Evolutionary conservation across 2,888 invertebrate species (phyloP), one percentile per base, ranked within the genome.

Genomic region (Belgica antarctica): DNA sequence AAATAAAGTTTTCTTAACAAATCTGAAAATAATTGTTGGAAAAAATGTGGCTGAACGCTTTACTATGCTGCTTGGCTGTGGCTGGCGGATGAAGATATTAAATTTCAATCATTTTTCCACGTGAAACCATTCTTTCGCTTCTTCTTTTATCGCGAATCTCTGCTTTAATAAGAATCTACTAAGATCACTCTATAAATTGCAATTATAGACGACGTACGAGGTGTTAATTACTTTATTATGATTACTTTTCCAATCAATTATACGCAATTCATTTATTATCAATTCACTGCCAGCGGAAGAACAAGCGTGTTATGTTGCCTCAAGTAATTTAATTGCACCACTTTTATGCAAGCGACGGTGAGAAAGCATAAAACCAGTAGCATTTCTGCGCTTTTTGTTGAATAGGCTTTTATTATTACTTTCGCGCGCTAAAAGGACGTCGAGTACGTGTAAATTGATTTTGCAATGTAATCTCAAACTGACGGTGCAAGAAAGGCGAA

Each of bases 181-280:
- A 31, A 8, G 34, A 8, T 5, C 52, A 3, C 22, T 66, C 47
- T 25, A 68, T 68, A 68, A 68, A 68, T 68, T 47, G 57, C 24
- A 68, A 68, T 57, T 68, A 68, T 27, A 31, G 57, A 31, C 28
- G 61, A 70, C 31, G 28, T 61, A 70, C 61, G 70, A 70, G 61
- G 70, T 70, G 70, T 41, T 70, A 70, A 70, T 70, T 70, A 19
- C 70, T 61, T 36, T 70, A 68, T 68, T 68, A 68, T 57, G 52
- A 68, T 57, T 34, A 12, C 24, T 25, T 28, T 68, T 47, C 17
- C 34, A 68, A 62, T 62, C 62, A 62, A 62, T 62, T 62, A 31
- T 36, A 62, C 62, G 62, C 62, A 62, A 62, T 52, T 31, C 36
- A 62, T 31, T 62, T 59, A 59, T 34, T 62, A 52, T 62, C 62